A percentile compares a stretch with the other conserved stretches of the same genome.
Conservation (phyloP, 2,888 invertebrate species). For the Euclidia mi region DNA sequence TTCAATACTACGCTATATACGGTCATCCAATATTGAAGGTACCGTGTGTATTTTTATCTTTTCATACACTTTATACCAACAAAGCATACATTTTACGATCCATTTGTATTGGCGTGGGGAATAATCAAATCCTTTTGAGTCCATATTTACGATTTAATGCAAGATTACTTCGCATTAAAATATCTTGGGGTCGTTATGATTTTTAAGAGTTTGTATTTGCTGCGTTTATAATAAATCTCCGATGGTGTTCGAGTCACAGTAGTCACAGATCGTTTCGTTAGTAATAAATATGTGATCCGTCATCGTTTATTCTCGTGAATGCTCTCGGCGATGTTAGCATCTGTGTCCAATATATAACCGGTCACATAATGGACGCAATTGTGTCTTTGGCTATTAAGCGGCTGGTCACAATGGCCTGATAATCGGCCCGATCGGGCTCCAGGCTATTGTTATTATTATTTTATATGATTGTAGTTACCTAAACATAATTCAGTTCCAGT, state of each 20-base stretch:
- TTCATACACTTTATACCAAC: conserved; percentile 46
- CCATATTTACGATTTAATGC: conserved; percentile 41
- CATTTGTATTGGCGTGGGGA: conserved; percentile 30
- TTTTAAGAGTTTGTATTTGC: conserved; percentile 35
- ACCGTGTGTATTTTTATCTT: conserved; percentile 38
- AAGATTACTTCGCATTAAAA: conserved; percentile 36
- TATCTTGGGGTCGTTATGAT: conserved; percentile 40
- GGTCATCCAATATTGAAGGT: neutral
- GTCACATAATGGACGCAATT: conserved; percentile 57
- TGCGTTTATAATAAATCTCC: conserved; percentile 39
- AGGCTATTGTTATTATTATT: conserved; percentile 70
- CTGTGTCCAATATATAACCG: conserved; percentile 59
- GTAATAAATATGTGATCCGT: conserved; percentile 9
- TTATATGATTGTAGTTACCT: conserved; percentile 64
- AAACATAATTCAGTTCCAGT: conserved; percentile 53
- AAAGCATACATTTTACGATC: conserved; percentile 40
- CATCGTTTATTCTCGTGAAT: conserved; percentile 16
- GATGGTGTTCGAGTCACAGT: conserved; percentile 22
- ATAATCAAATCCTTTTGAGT: conserved; percentile 40
- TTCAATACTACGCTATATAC: too few species aligned
- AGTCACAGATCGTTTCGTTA: conserved; percentile 16
- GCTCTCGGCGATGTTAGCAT: conserved; percentile 46
- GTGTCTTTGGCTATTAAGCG: conserved; percentile 62
- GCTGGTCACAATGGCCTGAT: conserved; percentile 63
- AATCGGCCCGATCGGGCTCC: conserved; percentile 65